Percentiles rank a stretch among this genome's conserved stretches.
Conservation (phyloP, 2,113 vertebrate species). For the Heterotilapia buettikoferi region DNA sequence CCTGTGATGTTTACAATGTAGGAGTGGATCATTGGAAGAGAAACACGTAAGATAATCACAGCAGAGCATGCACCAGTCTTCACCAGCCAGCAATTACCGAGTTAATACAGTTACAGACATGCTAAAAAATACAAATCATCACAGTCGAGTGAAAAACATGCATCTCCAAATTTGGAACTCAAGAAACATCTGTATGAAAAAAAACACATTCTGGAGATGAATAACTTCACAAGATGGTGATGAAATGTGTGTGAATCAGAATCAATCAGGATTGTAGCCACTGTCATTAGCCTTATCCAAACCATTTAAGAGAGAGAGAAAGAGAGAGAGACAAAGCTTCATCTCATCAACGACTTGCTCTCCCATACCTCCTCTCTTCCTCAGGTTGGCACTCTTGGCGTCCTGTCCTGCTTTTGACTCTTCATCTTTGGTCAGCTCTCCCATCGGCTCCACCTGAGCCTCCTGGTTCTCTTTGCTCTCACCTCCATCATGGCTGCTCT, state of each 20-base stretch:
- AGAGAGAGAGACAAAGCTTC: background rate
- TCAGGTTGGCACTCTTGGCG: slow-evolving; percentile 71
- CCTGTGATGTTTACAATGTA: background rate
- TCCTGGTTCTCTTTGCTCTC: slow-evolving; percentile 87
- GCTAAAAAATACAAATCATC: background rate
- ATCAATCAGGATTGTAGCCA: background rate
- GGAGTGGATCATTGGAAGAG: background rate
- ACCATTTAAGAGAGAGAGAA: background rate
- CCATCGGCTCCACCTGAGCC: slow-evolving; percentile 64
- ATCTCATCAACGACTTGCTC: background rate
- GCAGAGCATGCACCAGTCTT: slow-evolving; percentile 26
- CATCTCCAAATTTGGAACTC: background rate
- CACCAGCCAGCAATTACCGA: background rate
- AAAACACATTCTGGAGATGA: background rate
- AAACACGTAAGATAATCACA: background rate
- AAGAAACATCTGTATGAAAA: background rate
- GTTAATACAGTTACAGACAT: slow-evolving; percentile 2
- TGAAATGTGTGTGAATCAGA: background rate
- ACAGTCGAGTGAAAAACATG: background rate
- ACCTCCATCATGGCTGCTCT: slow-evolving; percentile 74
- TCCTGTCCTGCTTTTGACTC: slow-evolving; percentile 75
- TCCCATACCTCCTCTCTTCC: slow-evolving; percentile 80
- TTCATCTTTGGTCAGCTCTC: slow-evolving; percentile 45
- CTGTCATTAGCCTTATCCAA: background rate
- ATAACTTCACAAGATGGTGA: background rate